Evolutionary conservation across 2,797 vertebrate genomes (phyloP), one percentile per base, ranked within the genome.

Genomic region (Artibeus jamaicensis): DNA sequence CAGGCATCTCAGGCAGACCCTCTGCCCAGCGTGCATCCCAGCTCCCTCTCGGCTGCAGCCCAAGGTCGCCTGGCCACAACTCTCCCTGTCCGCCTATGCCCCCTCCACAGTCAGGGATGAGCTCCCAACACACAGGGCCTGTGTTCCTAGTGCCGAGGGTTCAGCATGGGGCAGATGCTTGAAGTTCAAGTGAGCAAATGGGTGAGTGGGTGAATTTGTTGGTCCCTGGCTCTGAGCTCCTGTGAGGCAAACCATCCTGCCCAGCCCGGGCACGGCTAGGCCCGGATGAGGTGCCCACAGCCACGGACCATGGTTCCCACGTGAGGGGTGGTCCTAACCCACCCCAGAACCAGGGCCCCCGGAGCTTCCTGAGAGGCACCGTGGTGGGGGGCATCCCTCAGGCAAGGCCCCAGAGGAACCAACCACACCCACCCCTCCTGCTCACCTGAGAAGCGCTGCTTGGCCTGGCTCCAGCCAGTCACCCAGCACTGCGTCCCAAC

Each of bases 391-490:
- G 57, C 1, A 4, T 57, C 29, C 29, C 26, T 26, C 78, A 81
- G 32, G 34, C 37, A 24, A 37, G 57, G 22, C 14, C 59, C 44
- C 15, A 9, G 42, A 5, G 22, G n/a, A 57, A 62, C 42, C 2
- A 6, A 6, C 16, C 3, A 2, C 37, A 6, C 32, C 29, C 67
- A 26, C 44, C 42, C 57, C 59, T 9, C 37, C 29, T 9, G 19
- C 96, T 97, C 70, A 97, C 95, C 95, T 29, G 85, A 90, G 53
- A 85, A 90, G 18, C 42, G 82, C 48, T 65, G 87, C 65, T 37
- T 94, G 6, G 21, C 92, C 70, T 96, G 93, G 65, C 97, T 91
- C 97, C 97, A 98, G 93, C 97, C 97, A 0, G 96, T 97, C 93
- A 97, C 93, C 96, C 97, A 97, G 93, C 97, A 98, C 71, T 94